Conservation (phyloP, 2,113 vertebrate genomes). For the Mobula hypostoma region DNA sequence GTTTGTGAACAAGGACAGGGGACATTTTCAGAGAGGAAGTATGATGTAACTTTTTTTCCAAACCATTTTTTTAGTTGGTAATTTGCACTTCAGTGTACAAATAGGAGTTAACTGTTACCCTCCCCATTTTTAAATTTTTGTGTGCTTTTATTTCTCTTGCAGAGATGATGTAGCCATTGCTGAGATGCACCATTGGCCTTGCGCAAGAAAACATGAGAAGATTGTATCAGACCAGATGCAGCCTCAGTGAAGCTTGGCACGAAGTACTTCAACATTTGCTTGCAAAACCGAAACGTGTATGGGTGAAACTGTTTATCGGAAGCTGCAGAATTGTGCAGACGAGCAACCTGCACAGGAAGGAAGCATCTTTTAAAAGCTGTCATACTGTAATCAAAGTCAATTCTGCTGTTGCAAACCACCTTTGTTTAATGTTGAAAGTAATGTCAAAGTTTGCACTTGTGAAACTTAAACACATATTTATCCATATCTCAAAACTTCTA, state of each 20-base stretch:
- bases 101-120: neutral
- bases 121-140: no score
- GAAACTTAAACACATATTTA: neutral
- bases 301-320: neutral
- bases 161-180: constrained; percentile 15
- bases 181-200: neutral
- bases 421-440: neutral
- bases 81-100: neutral
- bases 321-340: neutral
- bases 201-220: neutral
- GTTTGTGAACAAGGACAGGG: neutral
- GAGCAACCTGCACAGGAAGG: neutral
- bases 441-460: neutral
- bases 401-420: neutral
- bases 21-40: neutral
- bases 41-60: neutral
- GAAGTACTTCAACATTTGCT: neutral
- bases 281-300: neutral
- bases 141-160: neutral
- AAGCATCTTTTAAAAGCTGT: neutral
- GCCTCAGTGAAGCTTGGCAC: neutral
- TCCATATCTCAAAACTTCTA: neutral
- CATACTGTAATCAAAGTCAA: neutral
- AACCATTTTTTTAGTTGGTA: neutral
- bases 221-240: neutral